phyloP scores from a whole-genome alignment of 2,888 invertebrate genomes.

The Pyralis farinalis region DNA sequence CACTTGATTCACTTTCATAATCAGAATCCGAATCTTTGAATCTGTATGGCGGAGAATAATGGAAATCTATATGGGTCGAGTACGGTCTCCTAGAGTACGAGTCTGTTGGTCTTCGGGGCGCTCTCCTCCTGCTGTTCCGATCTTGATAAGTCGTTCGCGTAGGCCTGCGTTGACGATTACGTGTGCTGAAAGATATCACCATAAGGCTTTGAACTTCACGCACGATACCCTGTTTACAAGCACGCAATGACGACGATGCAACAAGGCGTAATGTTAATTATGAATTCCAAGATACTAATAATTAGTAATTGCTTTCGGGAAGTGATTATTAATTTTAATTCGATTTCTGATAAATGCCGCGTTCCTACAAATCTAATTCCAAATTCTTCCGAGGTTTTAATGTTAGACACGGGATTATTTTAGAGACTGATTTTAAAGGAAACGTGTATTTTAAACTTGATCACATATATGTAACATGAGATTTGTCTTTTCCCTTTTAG shows the following conservation, averaged over 20 bases:
- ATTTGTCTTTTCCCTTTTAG: too few species aligned
- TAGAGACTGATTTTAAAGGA: too few species aligned
- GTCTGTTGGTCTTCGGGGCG: slow-evolving; percentile 43
- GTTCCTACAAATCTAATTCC: too few species aligned
- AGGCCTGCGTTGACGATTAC: slow-evolving; percentile 48
- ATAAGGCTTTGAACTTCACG: slow-evolving; percentile 44
- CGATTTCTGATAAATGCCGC: too few species aligned
- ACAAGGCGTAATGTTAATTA: slow-evolving; percentile 10
- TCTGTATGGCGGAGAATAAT: slow-evolving; percentile 29
- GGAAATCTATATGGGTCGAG: slow-evolving; percentile 28
- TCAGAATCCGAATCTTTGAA: slow-evolving; percentile 25
- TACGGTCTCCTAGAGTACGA: slow-evolving; percentile 17
- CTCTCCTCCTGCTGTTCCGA: slow-evolving; percentile 46
- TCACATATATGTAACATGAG: too few species aligned
- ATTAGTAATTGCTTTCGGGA: slow-evolving; percentile 1
- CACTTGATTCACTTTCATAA: slow-evolving; percentile 40
- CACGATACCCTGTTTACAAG: slow-evolving; percentile 13
- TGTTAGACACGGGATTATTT: too few species aligned
- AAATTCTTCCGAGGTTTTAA: too few species aligned
- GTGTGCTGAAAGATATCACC: slow-evolving; percentile 41
- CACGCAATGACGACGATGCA: slow-evolving; percentile 14
- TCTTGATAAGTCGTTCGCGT: slow-evolving; percentile 54
- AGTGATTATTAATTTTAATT: not conserved
- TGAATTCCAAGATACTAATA: slow-evolving; percentile 8
- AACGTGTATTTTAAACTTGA: too few species aligned